Conservation (phyloP, 1,140 invertebrate species). For the Drosophila quadrilineata region DNA sequence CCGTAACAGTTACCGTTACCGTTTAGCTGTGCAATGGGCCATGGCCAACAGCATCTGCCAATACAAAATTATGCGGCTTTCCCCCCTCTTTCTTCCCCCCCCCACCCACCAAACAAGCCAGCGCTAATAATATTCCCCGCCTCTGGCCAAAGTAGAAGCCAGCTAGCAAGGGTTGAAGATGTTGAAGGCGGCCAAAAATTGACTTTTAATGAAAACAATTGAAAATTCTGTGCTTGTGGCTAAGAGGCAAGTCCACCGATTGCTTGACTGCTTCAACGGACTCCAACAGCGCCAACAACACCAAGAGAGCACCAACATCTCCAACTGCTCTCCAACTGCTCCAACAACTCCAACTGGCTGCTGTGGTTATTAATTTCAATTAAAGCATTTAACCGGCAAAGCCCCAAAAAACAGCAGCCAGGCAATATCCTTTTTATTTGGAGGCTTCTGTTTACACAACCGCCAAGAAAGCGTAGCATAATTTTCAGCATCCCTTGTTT, state of each 20-base stretch:
- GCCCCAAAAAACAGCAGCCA: slow-evolving; percentile 60
- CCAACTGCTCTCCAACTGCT: not conserved
- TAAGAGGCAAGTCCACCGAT: not conserved
- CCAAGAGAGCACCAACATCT: too few species aligned
- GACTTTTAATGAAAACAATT: slow-evolving; percentile 81
- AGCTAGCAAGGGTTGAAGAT: slow-evolving; percentile 53
- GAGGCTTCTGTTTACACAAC: slow-evolving; percentile 54
- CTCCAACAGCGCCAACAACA: too few species aligned
- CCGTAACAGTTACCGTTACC: slow-evolving; percentile 21
- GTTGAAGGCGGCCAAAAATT: slow-evolving; percentile 58
- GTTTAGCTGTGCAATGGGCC: slow-evolving; percentile 59
- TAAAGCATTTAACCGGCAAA: slow-evolving; percentile 78
- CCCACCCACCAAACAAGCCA: not conserved
- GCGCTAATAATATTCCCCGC: too few species aligned
- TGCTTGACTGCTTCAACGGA: not conserved
- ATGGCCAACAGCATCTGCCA: slow-evolving; percentile 70
- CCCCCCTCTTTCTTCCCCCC: not conserved
- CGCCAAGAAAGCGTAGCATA: slow-evolving; percentile 41
- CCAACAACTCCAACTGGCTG: slow-evolving; percentile 33
- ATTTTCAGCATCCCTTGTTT: slow-evolving; percentile 14
- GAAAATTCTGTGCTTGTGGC: slow-evolving; percentile 47
- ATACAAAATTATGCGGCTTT: slow-evolving; percentile 70
- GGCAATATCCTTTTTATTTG: slow-evolving; percentile 52
- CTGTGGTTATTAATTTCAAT: slow-evolving; percentile 81
- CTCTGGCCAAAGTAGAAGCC: too few species aligned